These are phyloP conservation scores for Tetraodon nigroviridis DNA, from an alignment of 2,113 vertebrate species.

Conservation along the genomic window DNA sequence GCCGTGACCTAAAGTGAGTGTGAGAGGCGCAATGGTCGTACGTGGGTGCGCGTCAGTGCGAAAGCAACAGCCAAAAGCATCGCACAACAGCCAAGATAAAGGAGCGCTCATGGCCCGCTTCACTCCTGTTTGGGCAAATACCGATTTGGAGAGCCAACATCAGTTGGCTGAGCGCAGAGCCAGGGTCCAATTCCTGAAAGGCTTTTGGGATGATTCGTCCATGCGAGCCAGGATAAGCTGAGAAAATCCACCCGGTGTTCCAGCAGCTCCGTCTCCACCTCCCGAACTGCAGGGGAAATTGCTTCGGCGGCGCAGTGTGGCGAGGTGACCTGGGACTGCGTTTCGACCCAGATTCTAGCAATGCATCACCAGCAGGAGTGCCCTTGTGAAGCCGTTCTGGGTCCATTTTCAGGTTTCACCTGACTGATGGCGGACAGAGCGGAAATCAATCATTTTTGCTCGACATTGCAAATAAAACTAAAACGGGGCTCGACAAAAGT, in stretches of 20 bases:
- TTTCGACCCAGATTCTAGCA: neutral
- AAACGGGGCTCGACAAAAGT: too few species aligned
- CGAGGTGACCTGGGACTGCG: neutral
- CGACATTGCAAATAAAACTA: too few species aligned
- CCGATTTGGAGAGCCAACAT: conserved; percentile 38
- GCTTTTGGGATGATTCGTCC: conserved; percentile 56
- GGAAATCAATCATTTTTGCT: too few species aligned
- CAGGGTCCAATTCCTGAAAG: conserved; percentile 57
- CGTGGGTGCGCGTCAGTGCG: conserved; percentile 10
- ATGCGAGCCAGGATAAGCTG: conserved; percentile 45
- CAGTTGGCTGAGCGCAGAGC: conserved; percentile 39
- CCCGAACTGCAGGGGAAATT: neutral
- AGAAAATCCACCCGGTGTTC: conserved; percentile 30
- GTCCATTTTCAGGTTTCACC: too few species aligned
- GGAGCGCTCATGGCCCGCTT: conserved; percentile 12
- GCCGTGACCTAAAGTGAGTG: conserved; percentile 19
- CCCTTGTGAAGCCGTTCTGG: neutral
- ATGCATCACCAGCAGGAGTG: neutral
- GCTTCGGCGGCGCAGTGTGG: neutral
- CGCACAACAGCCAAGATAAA: conserved; percentile 41
- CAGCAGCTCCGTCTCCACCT: conserved; percentile 14
- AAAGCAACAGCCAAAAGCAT: conserved; percentile 33
- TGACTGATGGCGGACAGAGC: too few species aligned
- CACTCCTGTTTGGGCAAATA: conserved; percentile 35
- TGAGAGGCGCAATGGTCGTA: conserved; percentile 1